phyloP scores from a whole-genome alignment of 2,797 vertebrate genomes.

The Pseudomugil gertrudae region DNA sequence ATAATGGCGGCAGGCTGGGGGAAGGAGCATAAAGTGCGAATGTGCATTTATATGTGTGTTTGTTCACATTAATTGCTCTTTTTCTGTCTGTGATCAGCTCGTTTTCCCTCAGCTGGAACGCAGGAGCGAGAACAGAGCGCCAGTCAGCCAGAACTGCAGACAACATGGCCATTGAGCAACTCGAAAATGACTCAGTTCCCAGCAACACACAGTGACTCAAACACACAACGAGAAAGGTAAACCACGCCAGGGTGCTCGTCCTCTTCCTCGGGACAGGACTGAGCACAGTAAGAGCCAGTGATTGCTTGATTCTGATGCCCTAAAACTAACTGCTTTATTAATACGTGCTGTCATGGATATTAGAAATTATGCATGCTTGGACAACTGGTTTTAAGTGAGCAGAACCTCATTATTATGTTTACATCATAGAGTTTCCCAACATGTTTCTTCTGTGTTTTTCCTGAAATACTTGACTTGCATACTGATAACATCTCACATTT shows the following conservation, averaged over 20 bases:
- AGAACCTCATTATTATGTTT: neutral
- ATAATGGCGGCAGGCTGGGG: slow-evolving; percentile 47
- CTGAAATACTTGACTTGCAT: neutral
- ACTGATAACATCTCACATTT: neutral
- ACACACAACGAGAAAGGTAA: slow-evolving; percentile 11
- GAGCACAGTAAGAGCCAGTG: neutral
- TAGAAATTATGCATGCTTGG: slow-evolving; percentile 20
- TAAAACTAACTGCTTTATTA: no score
- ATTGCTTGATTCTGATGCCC: no score
- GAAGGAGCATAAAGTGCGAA: slow-evolving; percentile 44
- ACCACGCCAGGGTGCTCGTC: neutral
- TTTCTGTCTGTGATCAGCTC: slow-evolving; percentile 67
- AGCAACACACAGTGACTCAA: neutral
- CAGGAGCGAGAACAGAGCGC: slow-evolving; percentile 65
- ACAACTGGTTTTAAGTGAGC: neutral
- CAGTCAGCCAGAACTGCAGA: slow-evolving; percentile 63
- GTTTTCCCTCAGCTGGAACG: slow-evolving; percentile 58
- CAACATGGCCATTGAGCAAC: slow-evolving; percentile 68
- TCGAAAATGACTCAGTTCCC: slow-evolving; percentile 5
- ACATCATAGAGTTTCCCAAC: neutral
- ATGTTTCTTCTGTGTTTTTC: neutral
- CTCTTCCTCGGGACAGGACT: neutral
- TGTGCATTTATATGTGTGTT: slow-evolving; percentile 18
- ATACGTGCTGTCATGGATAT: slow-evolving; percentile 7
- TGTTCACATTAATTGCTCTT: slow-evolving; percentile 65